A percentile compares a stretch with the other conserved stretches of the same genome.
Evolutionary conservation across 2,888 invertebrate genomes (phyloP).

Genomic region (Dysmachus trigonus): DNA sequence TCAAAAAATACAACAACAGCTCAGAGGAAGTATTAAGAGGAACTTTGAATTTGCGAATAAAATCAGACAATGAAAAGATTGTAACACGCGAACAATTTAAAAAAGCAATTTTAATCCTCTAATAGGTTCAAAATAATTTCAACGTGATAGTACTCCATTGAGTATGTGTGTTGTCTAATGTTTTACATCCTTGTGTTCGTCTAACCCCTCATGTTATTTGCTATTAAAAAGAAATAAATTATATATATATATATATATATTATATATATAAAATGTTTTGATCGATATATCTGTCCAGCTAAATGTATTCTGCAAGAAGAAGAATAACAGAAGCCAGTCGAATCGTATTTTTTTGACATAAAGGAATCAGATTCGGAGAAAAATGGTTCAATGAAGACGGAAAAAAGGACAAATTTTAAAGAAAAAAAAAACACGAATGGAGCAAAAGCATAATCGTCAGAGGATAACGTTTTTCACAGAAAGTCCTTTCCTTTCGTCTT

Average conservation of each 20-base stretch:
- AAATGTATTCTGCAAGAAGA: constrained; percentile 53
- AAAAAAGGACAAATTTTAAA: constrained; percentile 14
- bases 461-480: neutral
- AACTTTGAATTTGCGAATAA: constrained; percentile 24
- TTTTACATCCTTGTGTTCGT: constrained; percentile 89
- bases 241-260: too few species aligned
- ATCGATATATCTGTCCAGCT: constrained; percentile 41
- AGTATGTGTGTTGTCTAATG: constrained; percentile 89
- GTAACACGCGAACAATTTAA: neutral
- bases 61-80: neutral
- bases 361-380: neutral
- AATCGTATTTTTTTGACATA: neutral
- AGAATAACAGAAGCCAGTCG: neutral
- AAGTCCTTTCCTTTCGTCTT: constrained; percentile 24
- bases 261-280: constrained; percentile 43
- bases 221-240: constrained; percentile 51
- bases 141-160: constrained; percentile 65
- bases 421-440: neutral
- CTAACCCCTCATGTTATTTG: constrained; percentile 69
- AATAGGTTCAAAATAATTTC: constrained; percentile 38
- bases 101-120: constrained; percentile 38
- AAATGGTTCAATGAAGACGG: constrained; percentile 1
- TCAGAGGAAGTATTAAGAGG: constrained; percentile 31
- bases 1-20: neutral
- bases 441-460: neutral